Base-by-base conservation (phyloP, 2,797 vertebrate genomes). In the Lycodopsis pacificus region DNA sequence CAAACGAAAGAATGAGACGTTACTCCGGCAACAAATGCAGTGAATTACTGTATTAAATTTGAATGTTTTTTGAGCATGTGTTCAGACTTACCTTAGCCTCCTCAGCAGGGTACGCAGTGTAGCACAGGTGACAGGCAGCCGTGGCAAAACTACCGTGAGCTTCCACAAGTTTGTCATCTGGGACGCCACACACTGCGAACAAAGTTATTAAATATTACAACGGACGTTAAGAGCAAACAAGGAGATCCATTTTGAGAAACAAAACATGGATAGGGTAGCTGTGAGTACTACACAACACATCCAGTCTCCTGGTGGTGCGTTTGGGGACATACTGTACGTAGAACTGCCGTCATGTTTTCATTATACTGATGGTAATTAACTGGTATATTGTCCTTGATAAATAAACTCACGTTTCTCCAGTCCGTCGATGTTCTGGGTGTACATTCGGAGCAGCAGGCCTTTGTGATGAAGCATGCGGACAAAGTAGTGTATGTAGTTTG, bases 371-470 rank as follows among this genome's bases (percentile, higher is more conserved):
- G 6, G 3, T 58, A 34, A 48, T 36, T 70, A 46, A 48, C n/a
- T 27, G 27, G 27, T 27, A 27, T 27, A 27, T n/a, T 58, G 4
- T n/a, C 22, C 36, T 17, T 69, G 53, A 57, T 57, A n/a, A 57
- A 13, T 56, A 32, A 56, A 68, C 95, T 90, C 82, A 96, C 96
- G 14, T 83, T 94, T 95, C 85, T 96, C 95, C 69, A 96, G 89
- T 5, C 96, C 95, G 4, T 96, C 96, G 6, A 96, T 96, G 92
- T 96, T 96, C 90, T 96, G 95, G 0, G 95, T 96, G 89, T 96
- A 96, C 88, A 95, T 86, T 25, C 96, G 89, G 4, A 96, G 94
- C 79, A 96, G 88, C 77, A 96, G 86, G 19, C 95, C 95, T 88
- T 96, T 96, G 80, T 94, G 95, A 78, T 96, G 94, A 40, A 97